Evolutionary conservation across 2,113 vertebrate species (phyloP), one percentile per base, ranked within the genome.

Genomic region (Myanophis thanlyinensis): DNA sequence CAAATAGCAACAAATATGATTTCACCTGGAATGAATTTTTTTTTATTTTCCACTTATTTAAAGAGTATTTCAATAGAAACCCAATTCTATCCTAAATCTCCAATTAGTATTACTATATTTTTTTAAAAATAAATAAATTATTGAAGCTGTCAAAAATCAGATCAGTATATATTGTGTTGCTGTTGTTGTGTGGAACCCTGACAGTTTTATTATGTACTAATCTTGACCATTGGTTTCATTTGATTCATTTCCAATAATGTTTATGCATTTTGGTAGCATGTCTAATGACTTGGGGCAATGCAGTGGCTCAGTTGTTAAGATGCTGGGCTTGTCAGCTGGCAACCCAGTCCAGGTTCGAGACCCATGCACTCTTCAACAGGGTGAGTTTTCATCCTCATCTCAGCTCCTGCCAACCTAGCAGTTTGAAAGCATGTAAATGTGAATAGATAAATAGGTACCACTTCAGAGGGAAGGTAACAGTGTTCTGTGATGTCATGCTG

Each of bases 51-150:
- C 12, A 62, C 46, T 87, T 67, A 67, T 87, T 88, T 84, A n/a
- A n/a, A n/a, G n/a, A n/a, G 4, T 48, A 25, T 27, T 84, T 46
- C 87, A 62, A 30, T 27, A 67, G 46, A 85, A 87, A 87, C 84
- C 54, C 67, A 92, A 80, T 80, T 22, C 46, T 80, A 52, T 92
- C 49, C 35, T 27, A 88, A 73, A 89, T 84, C 62, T 89, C 40
- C 62, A 92, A 89, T 92, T 54, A 88, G 54, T 59, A 15, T 46
- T 88, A 62, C 15, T 92, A 46, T 73, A n/a, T 49, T 95, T 93
- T 73, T 20, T 49, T 20, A 4, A 51, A 40, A 20, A 85, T n/a
- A n/a, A 73, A 12, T 47, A 90, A 62, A 52, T 48, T 30, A n/a
- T 25, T 53, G 49, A 90, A 93, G 11, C 87, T 93, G 54, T 51